Conservation (phyloP, 2,888 invertebrate genomes). For the Cetonia aurata region DNA sequence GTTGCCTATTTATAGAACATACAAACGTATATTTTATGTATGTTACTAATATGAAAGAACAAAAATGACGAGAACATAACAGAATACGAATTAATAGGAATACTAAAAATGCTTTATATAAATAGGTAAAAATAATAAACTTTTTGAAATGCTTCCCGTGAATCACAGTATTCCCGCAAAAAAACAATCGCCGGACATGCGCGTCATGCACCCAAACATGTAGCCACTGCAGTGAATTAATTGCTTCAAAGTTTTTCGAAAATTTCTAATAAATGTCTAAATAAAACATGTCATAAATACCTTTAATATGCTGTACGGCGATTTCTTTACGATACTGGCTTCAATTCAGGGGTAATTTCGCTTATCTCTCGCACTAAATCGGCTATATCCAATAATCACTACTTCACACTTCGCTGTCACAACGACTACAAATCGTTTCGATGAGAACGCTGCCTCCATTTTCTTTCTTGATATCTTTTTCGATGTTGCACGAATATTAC, state of each 20-base stretch:
- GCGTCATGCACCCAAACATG: conserved; percentile 57
- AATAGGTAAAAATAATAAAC: conserved; percentile 42
- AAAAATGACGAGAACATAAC: not conserved
- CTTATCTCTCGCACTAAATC: conserved; percentile 47
- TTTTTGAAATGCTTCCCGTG: conserved; percentile 51
- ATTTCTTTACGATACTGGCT: conserved; percentile 39
- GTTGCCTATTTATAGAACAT: conserved; percentile 31
- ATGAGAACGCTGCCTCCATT: conserved; percentile 57
- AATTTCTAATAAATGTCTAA: conserved; percentile 40
- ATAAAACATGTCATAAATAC: conserved; percentile 57
- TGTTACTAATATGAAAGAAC: conserved; percentile 8
- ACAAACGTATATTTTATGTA: not conserved
- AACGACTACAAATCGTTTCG: conserved; percentile 62
- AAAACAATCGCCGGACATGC: conserved; percentile 58
- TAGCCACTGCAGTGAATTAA: conserved; percentile 59
- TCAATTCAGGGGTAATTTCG: conserved; percentile 36
- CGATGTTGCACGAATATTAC: conserved; percentile 39
- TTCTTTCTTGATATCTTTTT: conserved; percentile 49
- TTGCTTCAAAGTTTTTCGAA: conserved; percentile 50
- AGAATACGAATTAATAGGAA: conserved; percentile 10
- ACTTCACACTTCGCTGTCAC: conserved; percentile 51
- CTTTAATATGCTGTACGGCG: conserved; percentile 49
- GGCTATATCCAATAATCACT: conserved; percentile 38
- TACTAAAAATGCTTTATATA: conserved; percentile 34
- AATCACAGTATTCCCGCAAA: conserved; percentile 55